A percentile compares a stretch with the other conserved stretches of the same genome.
phyloP scores from a whole-genome alignment of 1,140 invertebrate genomes.

The Whitmania pigra region DNA sequence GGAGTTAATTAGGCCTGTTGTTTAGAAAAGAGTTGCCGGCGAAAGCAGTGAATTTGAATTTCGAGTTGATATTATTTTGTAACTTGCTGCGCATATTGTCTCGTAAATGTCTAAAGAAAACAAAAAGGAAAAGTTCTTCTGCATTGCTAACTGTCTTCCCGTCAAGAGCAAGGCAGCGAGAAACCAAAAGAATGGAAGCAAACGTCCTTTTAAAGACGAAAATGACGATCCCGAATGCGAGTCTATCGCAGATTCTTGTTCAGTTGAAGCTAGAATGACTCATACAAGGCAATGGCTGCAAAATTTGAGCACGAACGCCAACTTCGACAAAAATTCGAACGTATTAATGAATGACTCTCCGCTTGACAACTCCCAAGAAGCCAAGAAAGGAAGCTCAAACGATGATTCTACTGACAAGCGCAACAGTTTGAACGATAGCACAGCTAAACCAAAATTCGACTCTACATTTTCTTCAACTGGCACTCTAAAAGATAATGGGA shows the following conservation, averaged over 20 bases:
- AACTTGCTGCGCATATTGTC: too few species aligned
- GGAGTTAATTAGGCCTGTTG: too few species aligned
- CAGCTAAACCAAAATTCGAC: background rate
- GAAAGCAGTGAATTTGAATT: too few species aligned
- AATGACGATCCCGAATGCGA: background rate
- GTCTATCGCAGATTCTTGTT: background rate
- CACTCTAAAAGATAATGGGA: background rate
- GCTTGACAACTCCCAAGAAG: background rate
- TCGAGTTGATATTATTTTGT: too few species aligned
- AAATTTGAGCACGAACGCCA: slow-evolving; percentile 14
- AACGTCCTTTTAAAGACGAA: background rate
- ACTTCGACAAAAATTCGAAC: slow-evolving; percentile 1
- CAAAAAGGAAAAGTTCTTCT: slow-evolving; percentile 14
- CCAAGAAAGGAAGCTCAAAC: background rate
- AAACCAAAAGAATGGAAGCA: background rate
- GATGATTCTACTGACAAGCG: background rate
- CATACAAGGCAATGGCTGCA: slow-evolving; percentile 20
- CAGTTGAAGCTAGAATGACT: background rate
- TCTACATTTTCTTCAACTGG: background rate
- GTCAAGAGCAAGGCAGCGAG: slow-evolving; percentile 3
- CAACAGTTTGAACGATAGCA: background rate
- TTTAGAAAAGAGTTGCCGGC: too few species aligned
- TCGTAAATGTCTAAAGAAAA: slow-evolving; percentile 6
- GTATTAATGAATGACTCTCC: background rate
- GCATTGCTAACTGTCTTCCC: slow-evolving; percentile 16